These are phyloP conservation scores for Thymelicus sylvestris DNA, from an alignment of 2,888 invertebrate species.

Conservation along the genomic window DNA sequence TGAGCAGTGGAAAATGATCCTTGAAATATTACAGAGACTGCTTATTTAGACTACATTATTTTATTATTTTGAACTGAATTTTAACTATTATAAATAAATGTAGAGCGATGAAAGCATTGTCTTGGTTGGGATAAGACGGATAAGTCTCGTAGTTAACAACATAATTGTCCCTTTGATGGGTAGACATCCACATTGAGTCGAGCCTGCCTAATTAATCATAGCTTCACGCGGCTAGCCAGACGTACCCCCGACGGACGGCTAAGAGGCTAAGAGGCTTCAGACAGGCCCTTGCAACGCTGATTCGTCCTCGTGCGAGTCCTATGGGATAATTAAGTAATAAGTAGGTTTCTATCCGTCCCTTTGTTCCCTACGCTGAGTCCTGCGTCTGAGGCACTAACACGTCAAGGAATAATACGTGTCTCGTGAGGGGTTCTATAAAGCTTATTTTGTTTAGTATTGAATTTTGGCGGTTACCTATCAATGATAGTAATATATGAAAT, in stretches of 20 bases:
- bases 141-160: not conserved
- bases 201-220: conserved; percentile 70
- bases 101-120: too few relatives aligned
- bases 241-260: conserved; percentile 56
- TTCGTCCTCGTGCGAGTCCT: conserved; percentile 68
- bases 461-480: too few relatives aligned
- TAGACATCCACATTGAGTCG: conserved; percentile 35
- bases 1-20: conserved; percentile 10
- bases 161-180: not conserved
- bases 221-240: conserved; percentile 61
- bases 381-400: conserved; percentile 20
- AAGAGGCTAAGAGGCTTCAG: conserved; percentile 53
- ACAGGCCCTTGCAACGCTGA: conserved; percentile 62
- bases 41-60: not conserved
- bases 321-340: conserved; percentile 75
- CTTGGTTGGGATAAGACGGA: not conserved
- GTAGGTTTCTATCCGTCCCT: conserved; percentile 63
- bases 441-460: too few relatives aligned
- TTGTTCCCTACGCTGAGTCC: conserved; percentile 36
- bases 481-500: too few relatives aligned
- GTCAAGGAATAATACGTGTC: not conserved
- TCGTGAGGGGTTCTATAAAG: not conserved
- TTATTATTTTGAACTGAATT: not conserved
- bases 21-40: not conserved
- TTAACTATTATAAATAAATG: too few relatives aligned